A percentile compares a stretch with the other conserved stretches of the same genome.
Conservation (phyloP, 2,797 vertebrate species). For the Mastacembelus armatus region DNA sequence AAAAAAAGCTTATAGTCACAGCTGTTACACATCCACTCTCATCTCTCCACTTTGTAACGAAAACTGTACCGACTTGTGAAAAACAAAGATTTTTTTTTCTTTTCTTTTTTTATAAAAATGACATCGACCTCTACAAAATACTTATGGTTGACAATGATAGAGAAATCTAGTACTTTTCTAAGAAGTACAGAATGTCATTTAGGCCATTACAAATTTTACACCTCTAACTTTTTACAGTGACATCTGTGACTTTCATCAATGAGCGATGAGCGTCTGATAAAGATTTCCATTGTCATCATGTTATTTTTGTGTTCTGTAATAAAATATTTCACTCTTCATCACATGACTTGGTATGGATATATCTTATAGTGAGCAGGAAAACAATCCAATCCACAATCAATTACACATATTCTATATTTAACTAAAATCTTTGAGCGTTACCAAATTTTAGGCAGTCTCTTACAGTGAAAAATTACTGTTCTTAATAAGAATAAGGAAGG, state of each 20-base stretch:
- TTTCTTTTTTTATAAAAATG: slow-evolving; percentile 40
- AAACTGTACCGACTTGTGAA: not conserved
- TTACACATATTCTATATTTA: too few species aligned
- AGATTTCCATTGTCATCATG: not conserved
- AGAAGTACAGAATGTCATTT: slow-evolving; percentile 3
- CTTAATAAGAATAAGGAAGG: too few species aligned
- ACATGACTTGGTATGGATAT: not conserved
- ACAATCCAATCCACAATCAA: too few species aligned
- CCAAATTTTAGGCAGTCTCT: too few species aligned
- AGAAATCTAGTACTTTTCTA: not conserved
- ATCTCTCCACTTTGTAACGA: not conserved
- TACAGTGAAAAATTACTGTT: too few species aligned
- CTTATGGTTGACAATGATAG: not conserved
- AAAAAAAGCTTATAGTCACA: slow-evolving; percentile 12
- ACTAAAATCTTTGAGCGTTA: too few species aligned
- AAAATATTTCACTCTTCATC: not conserved
- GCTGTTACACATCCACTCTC: slow-evolving; percentile 7
- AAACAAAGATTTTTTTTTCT: too few species aligned
- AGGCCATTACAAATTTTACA: not conserved
- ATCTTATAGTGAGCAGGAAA: not conserved
- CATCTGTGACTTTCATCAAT: not conserved
- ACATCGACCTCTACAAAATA: slow-evolving; percentile 45
- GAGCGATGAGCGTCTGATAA: not conserved
- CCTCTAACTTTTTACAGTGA: not conserved
- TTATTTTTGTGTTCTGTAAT: not conserved